A percentile compares a stretch with the other conserved stretches of the same genome.
Evolutionary conservation across 2,113 vertebrate species (phyloP).

Genomic region (Orientallactaga bullata): DNA sequence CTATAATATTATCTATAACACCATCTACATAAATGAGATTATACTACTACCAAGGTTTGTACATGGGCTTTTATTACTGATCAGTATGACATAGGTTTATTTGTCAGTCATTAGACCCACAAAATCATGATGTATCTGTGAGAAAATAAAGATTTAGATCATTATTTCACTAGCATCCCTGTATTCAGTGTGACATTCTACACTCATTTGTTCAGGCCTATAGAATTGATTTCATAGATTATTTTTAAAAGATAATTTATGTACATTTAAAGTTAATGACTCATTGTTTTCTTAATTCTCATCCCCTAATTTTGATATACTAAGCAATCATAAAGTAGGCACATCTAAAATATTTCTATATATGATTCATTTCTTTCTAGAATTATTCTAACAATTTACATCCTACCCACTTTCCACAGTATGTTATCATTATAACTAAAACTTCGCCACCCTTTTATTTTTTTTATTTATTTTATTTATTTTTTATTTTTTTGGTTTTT

Average conservation of each 20-base stretch:
- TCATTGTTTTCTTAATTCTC: background rate
- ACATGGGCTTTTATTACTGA: background rate
- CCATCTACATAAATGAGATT: too few relatives aligned
- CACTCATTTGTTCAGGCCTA: background rate
- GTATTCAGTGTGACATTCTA: background rate
- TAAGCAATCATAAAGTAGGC: background rate
- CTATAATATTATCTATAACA: too few relatives aligned
- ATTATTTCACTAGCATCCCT: background rate
- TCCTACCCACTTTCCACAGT: background rate
- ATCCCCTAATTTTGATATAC: background rate
- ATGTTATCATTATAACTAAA: background rate
- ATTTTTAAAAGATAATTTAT: too few relatives aligned
- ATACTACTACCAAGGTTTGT: too few relatives aligned
- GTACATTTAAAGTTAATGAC: too few relatives aligned
- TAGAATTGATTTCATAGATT: background rate
- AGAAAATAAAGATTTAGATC: background rate
- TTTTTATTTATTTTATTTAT: too few relatives aligned
- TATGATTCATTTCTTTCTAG: background rate
- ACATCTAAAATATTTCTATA: background rate
- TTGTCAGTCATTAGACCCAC: background rate
- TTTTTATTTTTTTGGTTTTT: too few relatives aligned
- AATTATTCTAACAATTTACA: background rate
- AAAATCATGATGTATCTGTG: background rate
- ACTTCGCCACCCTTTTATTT: background rate
- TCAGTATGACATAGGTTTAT: background rate